Percentiles rank a stretch among this genome's conserved stretches.
phyloP scores from a whole-genome alignment of 1,140 invertebrate genomes.

The Zaprionus capensis region DNA sequence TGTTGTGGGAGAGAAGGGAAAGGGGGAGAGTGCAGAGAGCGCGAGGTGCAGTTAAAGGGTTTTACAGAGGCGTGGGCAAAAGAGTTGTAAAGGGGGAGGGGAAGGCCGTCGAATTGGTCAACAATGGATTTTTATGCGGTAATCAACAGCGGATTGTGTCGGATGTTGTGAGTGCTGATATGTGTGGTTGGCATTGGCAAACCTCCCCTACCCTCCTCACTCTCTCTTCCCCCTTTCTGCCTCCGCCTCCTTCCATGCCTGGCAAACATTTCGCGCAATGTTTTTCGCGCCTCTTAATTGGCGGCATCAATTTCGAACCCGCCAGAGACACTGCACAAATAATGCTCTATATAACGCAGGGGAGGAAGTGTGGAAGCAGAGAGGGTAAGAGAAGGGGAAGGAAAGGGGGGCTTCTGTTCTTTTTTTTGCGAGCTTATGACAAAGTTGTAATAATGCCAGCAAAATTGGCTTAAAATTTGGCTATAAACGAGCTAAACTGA shows the following conservation, averaged over 20 bases:
- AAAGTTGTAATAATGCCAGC: conserved; percentile 37
- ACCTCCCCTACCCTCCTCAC: background rate
- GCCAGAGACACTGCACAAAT: background rate
- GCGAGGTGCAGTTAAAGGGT: background rate
- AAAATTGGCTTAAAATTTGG: conserved; percentile 42
- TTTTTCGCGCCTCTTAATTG: conserved; percentile 55
- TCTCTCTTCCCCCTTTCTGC: background rate
- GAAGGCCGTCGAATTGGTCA: conserved; percentile 6
- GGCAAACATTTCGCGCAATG: conserved; percentile 44
- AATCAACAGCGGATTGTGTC: conserved; percentile 79
- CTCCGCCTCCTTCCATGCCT: background rate
- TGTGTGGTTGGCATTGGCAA: conserved; percentile 53
- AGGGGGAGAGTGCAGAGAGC: conserved; percentile 51
- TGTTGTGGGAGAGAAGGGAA: conserved; percentile 51
- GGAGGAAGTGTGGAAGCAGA: background rate
- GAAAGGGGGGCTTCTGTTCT: conserved; percentile 30
- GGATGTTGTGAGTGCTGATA: conserved; percentile 72
- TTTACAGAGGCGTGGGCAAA: background rate
- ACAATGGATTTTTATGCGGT: conserved; percentile 74
- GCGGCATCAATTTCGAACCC: conserved; percentile 43
- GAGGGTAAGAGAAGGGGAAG: background rate
- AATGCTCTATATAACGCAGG: background rate
- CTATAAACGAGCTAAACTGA: conserved; percentile 30
- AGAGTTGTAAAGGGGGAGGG: too few relatives aligned
- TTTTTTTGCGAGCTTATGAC: conserved; percentile 37